Percentiles rank a stretch among this genome's conserved stretches.
These are phyloP conservation scores for Allobates femoralis DNA, from an alignment of 2,797 vertebrate genomes.

Conservation along the genomic window DNA sequence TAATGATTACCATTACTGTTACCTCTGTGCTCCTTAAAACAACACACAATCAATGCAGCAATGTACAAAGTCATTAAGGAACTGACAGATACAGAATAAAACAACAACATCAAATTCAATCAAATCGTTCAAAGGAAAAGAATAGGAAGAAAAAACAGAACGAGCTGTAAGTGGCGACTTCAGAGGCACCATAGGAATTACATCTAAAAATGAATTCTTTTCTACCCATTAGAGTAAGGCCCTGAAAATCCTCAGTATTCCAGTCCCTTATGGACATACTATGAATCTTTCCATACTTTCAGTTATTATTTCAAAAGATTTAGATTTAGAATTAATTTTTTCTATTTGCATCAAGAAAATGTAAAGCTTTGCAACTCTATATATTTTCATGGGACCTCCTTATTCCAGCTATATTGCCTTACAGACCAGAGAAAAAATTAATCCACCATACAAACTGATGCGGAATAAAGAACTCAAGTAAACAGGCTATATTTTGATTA, in stretches of 20 bases:
- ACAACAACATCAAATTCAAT: neutral
- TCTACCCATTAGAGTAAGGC: neutral
- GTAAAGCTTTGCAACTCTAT: too few species aligned
- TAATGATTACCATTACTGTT: constrained; percentile 44
- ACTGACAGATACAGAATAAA: neutral
- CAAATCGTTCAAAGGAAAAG: neutral
- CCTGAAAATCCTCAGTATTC: too few species aligned
- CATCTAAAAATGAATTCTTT: neutral
- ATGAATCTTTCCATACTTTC: neutral
- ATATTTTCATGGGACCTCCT: too few species aligned
- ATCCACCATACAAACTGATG: too few species aligned
- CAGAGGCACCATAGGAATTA: neutral
- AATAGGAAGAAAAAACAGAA: neutral
- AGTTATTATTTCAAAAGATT: neutral
- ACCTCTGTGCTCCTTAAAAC: constrained; percentile 20
- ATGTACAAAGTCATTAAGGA: constrained; percentile 39
- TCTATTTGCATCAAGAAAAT: too few species aligned
- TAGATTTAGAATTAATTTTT: too few species aligned
- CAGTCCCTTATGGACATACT: neutral
- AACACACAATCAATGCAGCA: constrained; percentile 30
- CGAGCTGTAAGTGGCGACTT: neutral
- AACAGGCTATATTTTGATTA: too few species aligned
- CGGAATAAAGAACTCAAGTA: too few species aligned
- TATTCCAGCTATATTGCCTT: too few species aligned
- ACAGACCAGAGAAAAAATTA: too few species aligned